Percentiles rank a stretch among this genome's conserved stretches.
phyloP scores from a whole-genome alignment of 2,888 invertebrate species.

The Lasioglossum villosulum region DNA sequence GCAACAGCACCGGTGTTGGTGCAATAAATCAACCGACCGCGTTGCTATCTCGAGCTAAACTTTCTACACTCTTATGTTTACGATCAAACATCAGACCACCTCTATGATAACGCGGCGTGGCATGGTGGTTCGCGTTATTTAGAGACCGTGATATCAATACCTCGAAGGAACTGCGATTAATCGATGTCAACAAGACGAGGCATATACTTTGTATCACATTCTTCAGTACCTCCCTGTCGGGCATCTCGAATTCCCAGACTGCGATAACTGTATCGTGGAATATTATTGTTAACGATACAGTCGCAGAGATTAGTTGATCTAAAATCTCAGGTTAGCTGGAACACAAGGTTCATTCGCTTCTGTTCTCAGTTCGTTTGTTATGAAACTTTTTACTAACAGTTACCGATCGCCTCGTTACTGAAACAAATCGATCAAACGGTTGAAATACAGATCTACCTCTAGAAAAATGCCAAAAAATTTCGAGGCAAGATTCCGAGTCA shows the following conservation, averaged over 20 bases:
- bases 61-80: slow-evolving; percentile 35
- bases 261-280: not conserved
- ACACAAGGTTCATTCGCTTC: not conserved
- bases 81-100: slow-evolving; percentile 37
- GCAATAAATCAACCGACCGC: not conserved
- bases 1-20: not conserved
- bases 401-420: too few species aligned
- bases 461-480: too few species aligned
- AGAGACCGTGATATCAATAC: slow-evolving; percentile 37
- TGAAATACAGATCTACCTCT: too few species aligned
- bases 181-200: slow-evolving; percentile 50
- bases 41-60: not conserved
- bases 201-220: slow-evolving; percentile 7
- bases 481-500: too few species aligned
- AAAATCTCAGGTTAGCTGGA: not conserved
- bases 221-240: not conserved
- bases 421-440: too few species aligned
- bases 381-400: too few species aligned
- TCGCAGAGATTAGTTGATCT: not conserved
- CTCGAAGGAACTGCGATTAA: slow-evolving; percentile 52
- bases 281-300: not conserved
- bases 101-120: slow-evolving; percentile 3
- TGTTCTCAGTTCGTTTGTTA: too few species aligned
- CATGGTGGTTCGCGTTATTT: slow-evolving; percentile 42
- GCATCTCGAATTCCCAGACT: not conserved